A percentile compares a stretch with the other conserved stretches of the same genome.
These are phyloP conservation scores for Pseudomugil tenellus DNA, from an alignment of 2,797 vertebrate genomes.

Conservation along the genomic window DNA sequence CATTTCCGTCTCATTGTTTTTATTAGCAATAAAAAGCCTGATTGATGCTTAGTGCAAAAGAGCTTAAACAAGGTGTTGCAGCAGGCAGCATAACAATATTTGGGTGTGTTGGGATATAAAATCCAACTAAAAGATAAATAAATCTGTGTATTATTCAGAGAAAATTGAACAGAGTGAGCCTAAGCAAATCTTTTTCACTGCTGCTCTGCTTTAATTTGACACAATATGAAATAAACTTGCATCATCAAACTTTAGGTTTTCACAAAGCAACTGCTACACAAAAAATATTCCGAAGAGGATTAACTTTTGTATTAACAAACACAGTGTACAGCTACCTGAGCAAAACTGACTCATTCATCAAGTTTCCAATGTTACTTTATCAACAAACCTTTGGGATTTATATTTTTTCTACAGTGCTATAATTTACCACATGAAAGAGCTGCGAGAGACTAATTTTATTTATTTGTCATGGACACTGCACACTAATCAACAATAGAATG, in stretches of 20 bases:
- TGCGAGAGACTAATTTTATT: constrained; percentile 33
- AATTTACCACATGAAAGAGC: constrained; percentile 14
- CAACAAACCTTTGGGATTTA: constrained; percentile 4
- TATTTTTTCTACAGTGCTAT: not conserved
- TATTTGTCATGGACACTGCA: constrained; percentile 30
- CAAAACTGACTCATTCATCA: constrained; percentile 22
- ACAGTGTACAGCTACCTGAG: constrained; percentile 11
- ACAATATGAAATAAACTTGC: constrained; percentile 13
- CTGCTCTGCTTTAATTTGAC: not conserved
- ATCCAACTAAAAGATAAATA: not conserved
- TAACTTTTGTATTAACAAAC: constrained; percentile 1
- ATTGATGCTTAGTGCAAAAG: not conserved
- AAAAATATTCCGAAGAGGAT: constrained; percentile 11
- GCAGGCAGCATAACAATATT: not conserved
- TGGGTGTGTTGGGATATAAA: not conserved
- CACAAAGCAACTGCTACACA: not conserved
- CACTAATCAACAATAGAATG: constrained; percentile 43
- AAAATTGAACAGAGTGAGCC: constrained; percentile 2
- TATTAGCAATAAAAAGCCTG: not conserved
- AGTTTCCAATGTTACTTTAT: constrained; percentile 28
- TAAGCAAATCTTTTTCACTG: not conserved
- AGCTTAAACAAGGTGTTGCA: constrained; percentile 1
- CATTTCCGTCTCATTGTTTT: constrained; percentile 2
- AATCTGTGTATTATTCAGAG: not conserved
- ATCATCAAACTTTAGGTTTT: constrained; percentile 10